A percentile compares a stretch with the other conserved stretches of the same genome.
These are phyloP conservation scores for Anticlea derivata DNA, from an alignment of 2,888 invertebrate genomes.

Conservation along the genomic window DNA sequence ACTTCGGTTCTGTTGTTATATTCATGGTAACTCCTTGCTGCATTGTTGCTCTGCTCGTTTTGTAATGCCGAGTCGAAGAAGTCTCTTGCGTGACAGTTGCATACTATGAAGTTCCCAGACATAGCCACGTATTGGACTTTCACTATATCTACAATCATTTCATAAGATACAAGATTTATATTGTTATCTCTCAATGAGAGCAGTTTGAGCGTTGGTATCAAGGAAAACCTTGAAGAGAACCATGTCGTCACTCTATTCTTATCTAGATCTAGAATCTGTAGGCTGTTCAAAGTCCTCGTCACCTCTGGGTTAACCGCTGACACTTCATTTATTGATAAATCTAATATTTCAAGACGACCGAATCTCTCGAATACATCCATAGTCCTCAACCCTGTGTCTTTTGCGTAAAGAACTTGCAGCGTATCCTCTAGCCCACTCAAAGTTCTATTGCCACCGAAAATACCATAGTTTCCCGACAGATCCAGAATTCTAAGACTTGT, in stretches of 20 bases:
- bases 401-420: conserved; percentile 72
- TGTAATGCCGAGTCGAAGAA: conserved; percentile 65
- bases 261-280: conserved; percentile 78
- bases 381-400: conserved; percentile 61
- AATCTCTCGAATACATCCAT: conserved; percentile 65
- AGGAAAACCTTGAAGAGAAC: conserved; percentile 67
- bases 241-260: conserved; percentile 83
- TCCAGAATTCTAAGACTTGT: conserved; percentile 77
- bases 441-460: conserved; percentile 52
- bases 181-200: conserved; percentile 80
- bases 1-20: not conserved
- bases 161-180: conserved; percentile 79
- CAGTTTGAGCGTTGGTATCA: conserved; percentile 64
- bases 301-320: conserved; percentile 47
- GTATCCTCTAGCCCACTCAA: conserved; percentile 70
- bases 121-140: conserved; percentile 74
- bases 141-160: conserved; percentile 83
- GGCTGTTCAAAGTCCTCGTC: conserved; percentile 55
- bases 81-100: conserved; percentile 82
- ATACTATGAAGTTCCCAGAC: conserved; percentile 83
- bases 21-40: not conserved
- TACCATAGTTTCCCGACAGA: conserved; percentile 79
- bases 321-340: conserved; percentile 80
- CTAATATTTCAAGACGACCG: conserved; percentile 67
- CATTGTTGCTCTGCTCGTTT: conserved; percentile 37